Conservation (phyloP, 2,888 invertebrate species). For the Lottia gigantea region DNA sequence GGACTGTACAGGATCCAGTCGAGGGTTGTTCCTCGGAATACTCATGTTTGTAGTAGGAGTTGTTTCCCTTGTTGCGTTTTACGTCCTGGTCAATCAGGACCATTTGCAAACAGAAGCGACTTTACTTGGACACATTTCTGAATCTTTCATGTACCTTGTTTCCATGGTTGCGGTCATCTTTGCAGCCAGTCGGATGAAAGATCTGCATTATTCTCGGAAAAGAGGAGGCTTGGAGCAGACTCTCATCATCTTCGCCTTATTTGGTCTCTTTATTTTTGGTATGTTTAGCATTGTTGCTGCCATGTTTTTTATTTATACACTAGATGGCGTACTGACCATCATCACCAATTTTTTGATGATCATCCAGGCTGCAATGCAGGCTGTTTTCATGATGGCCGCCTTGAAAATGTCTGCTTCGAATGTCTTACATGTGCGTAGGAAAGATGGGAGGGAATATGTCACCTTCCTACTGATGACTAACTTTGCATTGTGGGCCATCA, state of each 20-base stretch:
- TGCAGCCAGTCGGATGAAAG: slow-evolving; percentile 84
- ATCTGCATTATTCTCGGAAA: slow-evolving; percentile 27
- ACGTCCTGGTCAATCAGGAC: slow-evolving; percentile 82
- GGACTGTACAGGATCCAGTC: slow-evolving; percentile 93
- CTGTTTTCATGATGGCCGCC: slow-evolving; percentile 89
- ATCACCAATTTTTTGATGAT: slow-evolving; percentile 88
- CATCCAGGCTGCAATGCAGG: slow-evolving; percentile 86
- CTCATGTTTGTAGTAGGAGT: slow-evolving; percentile 73
- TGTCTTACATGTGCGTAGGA: slow-evolving; percentile 90
- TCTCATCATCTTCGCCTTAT: slow-evolving; percentile 88
- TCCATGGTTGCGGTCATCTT: slow-evolving; percentile 86
- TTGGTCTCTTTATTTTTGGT: slow-evolving; percentile 90
- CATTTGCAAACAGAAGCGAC: slow-evolving; percentile 84
- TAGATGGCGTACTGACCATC: slow-evolving; percentile 85
- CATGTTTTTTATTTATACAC: slow-evolving; percentile 75
- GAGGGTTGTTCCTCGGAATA: slow-evolving; percentile 81
- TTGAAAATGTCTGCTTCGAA: slow-evolving; percentile 88
- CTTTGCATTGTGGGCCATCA: slow-evolving; percentile 95
- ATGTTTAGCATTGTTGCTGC: slow-evolving; percentile 93
- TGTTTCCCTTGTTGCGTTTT: slow-evolving; percentile 86
- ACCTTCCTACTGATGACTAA: slow-evolving; percentile 95
- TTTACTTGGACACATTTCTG: slow-evolving; percentile 90
- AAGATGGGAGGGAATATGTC: slow-evolving; percentile 93
- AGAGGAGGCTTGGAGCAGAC: slow-evolving; percentile 37
- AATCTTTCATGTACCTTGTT: slow-evolving; percentile 85